phyloP scores from a whole-genome alignment of 2,888 invertebrate species.

The Lithodes maja region DNA sequence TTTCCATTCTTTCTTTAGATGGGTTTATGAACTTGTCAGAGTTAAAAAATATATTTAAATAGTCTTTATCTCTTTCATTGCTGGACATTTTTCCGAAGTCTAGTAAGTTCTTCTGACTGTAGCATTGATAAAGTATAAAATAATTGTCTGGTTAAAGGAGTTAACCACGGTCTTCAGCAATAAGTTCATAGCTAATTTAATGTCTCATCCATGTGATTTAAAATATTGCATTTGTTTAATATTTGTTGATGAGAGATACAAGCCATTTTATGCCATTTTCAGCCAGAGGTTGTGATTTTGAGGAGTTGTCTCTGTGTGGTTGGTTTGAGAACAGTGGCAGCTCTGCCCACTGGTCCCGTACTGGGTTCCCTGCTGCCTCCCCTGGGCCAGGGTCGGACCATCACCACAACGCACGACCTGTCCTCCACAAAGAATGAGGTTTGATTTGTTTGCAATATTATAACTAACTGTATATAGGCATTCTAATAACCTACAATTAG shows the following conservation, averaged over 20 bases:
- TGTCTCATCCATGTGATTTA: not conserved
- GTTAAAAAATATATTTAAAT: not conserved
- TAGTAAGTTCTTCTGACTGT: not conserved
- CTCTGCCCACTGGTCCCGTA: conserved; percentile 16
- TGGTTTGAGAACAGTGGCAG: conserved; percentile 30
- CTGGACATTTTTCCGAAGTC: no score
- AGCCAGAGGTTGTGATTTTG: conserved; percentile 48
- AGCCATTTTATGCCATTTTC: not conserved
- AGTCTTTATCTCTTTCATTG: no score
- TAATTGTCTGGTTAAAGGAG: not conserved
- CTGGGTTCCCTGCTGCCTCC: conserved; percentile 36
- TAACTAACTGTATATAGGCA: not conserved
- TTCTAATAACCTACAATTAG: no score
- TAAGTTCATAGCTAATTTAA: not conserved
- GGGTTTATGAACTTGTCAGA: not conserved
- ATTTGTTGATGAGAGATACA: not conserved
- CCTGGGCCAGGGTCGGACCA: conserved; percentile 42
- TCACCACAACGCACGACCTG: conserved; percentile 19
- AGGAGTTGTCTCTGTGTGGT: conserved; percentile 39
- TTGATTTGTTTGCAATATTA: not conserved
- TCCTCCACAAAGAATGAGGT: conserved; percentile 12
- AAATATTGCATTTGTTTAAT: not conserved
- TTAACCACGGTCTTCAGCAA: not conserved
- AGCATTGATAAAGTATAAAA: not conserved
- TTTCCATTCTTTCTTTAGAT: not conserved